These are phyloP conservation scores for Sipha maydis DNA, from an alignment of 2,888 invertebrate genomes.

Conservation along the genomic window DNA sequence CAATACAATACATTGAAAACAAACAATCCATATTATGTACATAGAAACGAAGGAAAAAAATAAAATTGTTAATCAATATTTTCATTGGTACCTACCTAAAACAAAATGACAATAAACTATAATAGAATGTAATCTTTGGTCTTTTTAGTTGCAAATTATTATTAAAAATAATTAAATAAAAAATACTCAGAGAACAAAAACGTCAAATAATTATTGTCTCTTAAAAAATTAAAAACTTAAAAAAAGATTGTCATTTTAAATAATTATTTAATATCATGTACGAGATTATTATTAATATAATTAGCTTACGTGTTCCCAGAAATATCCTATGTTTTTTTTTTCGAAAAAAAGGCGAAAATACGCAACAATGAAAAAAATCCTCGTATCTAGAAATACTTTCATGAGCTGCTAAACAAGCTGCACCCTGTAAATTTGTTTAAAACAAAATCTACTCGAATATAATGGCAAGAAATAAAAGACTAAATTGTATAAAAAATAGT, in stretches of 20 bases:
- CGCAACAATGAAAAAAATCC: conserved; percentile 34
- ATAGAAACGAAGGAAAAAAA: conserved; percentile 35
- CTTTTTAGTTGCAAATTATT: conserved; percentile 44
- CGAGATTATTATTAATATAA: conserved; percentile 14
- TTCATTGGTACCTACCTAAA: conserved; percentile 42
- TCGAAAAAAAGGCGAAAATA: conserved; percentile 44
- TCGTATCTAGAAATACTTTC: conserved; percentile 40
- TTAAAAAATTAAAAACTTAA: conserved; percentile 55
- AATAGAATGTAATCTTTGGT: conserved; percentile 59
- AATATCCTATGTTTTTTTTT: conserved; percentile 15
- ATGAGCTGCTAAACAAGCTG: conserved; percentile 61
- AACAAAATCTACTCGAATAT: conserved; percentile 52
- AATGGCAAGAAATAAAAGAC: conserved; percentile 56
- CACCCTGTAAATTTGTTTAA: conserved; percentile 60
- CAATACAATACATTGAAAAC: conserved; percentile 56
- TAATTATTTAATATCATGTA: conserved; percentile 51
- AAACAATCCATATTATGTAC: conserved; percentile 38
- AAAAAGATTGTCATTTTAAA: conserved; percentile 59
- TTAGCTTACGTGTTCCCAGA: conserved; percentile 55
- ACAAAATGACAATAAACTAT: conserved; percentile 52
- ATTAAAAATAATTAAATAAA: background rate
- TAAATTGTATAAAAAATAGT: conserved; percentile 59
- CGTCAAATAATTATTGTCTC: conserved; percentile 52
- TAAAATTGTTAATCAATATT: background rate
- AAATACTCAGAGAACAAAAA: conserved; percentile 21